These are phyloP conservation scores for Fopius arisanus DNA, from an alignment of 1,140 invertebrate species.

Conservation along the genomic window DNA sequence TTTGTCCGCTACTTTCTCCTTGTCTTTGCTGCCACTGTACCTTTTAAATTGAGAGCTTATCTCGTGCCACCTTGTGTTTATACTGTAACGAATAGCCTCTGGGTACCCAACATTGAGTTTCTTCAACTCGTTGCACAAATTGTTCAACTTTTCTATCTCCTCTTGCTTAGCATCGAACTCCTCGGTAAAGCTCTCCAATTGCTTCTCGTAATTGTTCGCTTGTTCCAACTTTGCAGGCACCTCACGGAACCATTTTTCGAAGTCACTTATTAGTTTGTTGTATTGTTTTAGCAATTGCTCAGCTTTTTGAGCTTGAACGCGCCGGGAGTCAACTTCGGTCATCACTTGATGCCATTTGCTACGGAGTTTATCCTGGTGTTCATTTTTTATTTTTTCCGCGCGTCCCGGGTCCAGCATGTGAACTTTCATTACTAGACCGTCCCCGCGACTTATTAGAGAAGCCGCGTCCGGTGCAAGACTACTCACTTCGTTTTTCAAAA, in stretches of 20 bases:
- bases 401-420: slow-evolving; percentile 67
- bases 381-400: slow-evolving; percentile 68
- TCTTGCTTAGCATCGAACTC: slow-evolving; percentile 62
- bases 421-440: slow-evolving; percentile 75
- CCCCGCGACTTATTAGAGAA: slow-evolving; percentile 79
- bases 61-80: slow-evolving; percentile 63
- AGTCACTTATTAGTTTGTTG: slow-evolving; percentile 57
- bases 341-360: slow-evolving; percentile 75
- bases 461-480: slow-evolving; percentile 80
- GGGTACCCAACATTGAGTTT: slow-evolving; percentile 57
- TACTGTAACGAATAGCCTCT: slow-evolving; percentile 51
- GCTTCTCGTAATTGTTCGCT: slow-evolving; percentile 67
- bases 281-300: slow-evolving; percentile 68
- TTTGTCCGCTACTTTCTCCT: slow-evolving; percentile 61
- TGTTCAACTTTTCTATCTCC: slow-evolving; percentile 64
- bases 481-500: slow-evolving; percentile 71
- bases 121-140: slow-evolving; percentile 63
- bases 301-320: slow-evolving; percentile 66
- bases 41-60: slow-evolving; percentile 62
- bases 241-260: slow-evolving; percentile 66
- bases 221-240: slow-evolving; percentile 65
- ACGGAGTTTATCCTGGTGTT: slow-evolving; percentile 70
- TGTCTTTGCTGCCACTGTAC: slow-evolving; percentile 62
- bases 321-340: slow-evolving; percentile 70
- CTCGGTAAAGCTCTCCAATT: slow-evolving; percentile 60